A percentile compares a stretch with the other conserved stretches of the same genome.
These are phyloP conservation scores for Mionectes macconnelli DNA, from an alignment of 2,113 vertebrate genomes.

Conservation along the genomic window DNA sequence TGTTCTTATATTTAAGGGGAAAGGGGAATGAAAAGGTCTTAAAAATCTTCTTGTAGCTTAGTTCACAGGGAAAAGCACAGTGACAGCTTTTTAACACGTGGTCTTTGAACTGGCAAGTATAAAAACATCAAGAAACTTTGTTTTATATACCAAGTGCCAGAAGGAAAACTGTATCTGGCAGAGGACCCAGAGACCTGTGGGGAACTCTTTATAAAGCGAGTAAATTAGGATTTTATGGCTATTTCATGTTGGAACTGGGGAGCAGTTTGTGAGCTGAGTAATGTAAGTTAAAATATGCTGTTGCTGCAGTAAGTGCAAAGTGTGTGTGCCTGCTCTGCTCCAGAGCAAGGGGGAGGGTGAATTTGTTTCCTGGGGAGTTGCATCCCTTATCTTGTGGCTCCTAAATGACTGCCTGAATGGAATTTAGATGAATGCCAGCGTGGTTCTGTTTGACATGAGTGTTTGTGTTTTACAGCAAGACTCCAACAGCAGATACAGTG, in stretches of 20 bases:
- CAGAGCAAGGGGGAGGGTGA: background rate
- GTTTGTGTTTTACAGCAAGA: slow-evolving; percentile 86
- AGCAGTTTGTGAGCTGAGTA: background rate
- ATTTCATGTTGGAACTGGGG: background rate
- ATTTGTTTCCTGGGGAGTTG: background rate
- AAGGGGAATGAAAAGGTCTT: background rate
- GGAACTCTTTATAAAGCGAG: background rate
- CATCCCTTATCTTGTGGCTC: background rate
- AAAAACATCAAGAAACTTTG: slow-evolving; percentile 5
- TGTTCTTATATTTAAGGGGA: background rate
- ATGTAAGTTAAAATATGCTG: background rate
- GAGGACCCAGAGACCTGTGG: background rate
- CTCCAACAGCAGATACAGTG: slow-evolving; percentile 82
- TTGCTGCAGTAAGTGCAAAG: background rate
- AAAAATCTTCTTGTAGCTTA: background rate
- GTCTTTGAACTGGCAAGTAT: slow-evolving; percentile 5
- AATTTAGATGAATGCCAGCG: background rate
- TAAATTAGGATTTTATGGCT: slow-evolving; percentile 10
- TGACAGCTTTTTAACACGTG: background rate
- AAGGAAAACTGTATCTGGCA: background rate
- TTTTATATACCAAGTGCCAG: background rate
- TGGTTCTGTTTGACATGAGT: background rate
- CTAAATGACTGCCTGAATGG: background rate
- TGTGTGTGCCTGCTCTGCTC: background rate
- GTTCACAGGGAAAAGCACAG: background rate